Conservation (phyloP, 2,113 vertebrate genomes). For the Cyprinodon brontotheroides region DNA sequence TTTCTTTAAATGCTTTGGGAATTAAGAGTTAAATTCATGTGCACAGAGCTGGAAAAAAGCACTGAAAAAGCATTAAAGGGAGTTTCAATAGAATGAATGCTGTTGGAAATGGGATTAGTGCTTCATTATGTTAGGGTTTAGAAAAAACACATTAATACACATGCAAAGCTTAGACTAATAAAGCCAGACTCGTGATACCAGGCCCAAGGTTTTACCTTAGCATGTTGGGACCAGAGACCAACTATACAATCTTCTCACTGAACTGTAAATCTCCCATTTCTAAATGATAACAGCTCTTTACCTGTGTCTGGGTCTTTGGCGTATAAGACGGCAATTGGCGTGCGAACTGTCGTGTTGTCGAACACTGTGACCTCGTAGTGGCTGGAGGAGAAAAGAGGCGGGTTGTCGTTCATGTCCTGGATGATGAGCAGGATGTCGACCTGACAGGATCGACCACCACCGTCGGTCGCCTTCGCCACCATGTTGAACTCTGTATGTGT, state of each 20-base stretch:
- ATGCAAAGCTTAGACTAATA: slow-evolving; percentile 3
- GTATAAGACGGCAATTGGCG: slow-evolving; percentile 89
- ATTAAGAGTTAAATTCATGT: slow-evolving; percentile 4
- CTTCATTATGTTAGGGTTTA: slow-evolving; percentile 37
- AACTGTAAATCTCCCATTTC: neutral
- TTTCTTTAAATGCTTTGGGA: neutral
- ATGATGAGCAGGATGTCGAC: slow-evolving; percentile 83
- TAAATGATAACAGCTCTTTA: slow-evolving; percentile 50
- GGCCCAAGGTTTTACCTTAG: neutral
- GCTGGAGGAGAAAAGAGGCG: slow-evolving; percentile 86
- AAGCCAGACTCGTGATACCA: neutral
- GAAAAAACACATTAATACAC: neutral
- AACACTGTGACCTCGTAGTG: slow-evolving; percentile 91
- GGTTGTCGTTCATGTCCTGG: slow-evolving; percentile 93
- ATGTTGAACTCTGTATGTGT: slow-evolving; percentile 81
- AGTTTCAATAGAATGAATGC: slow-evolving; percentile 6
- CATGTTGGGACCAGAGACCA: slow-evolving; percentile 33
- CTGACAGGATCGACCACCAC: slow-evolving; percentile 92
- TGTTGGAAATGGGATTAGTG: slow-evolving; percentile 3
- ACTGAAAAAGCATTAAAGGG: slow-evolving; percentile 11
- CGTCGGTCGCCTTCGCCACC: slow-evolving; percentile 90
- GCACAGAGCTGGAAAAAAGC: slow-evolving; percentile 7
- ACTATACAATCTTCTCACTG: neutral
- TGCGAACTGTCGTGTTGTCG: slow-evolving; percentile 93
- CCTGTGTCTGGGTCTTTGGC: slow-evolving; percentile 93